Base-by-base conservation (phyloP, 2,797 vertebrate species). In the Eurystomus glaucurus region DNA sequence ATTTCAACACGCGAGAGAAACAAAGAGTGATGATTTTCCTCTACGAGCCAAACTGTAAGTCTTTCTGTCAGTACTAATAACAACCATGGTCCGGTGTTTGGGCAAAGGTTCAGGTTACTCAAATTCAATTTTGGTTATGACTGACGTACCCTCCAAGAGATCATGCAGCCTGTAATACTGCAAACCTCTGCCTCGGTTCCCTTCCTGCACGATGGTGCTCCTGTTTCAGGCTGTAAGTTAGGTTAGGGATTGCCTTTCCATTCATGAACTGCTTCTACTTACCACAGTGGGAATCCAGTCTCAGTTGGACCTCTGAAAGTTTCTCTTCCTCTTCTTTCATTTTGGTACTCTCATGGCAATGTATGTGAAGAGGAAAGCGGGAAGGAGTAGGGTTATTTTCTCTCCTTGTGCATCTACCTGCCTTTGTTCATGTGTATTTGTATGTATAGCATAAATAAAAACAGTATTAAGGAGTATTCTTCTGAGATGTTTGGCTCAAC, bases 201-300 rank as follows among this genome's bases (percentile, higher is more conserved):
- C n/a, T 58, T 92, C 10, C 33, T 92, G 61, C 10, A 25, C 0
- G 0, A 23, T 26, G 29, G 15, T 61, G 22, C 14, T 66, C 31
- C 33, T 51, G 25, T 8, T 81, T 82, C 62, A 54, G 35, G 13
- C 43, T 94, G 18, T 62, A 55, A 69, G 3, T 6, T 45, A 45
- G 4, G 18, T 9, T 48, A 74, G 14, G 17, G 15, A 41, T 45
- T 82, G 22, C 6, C 52, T 85, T 93, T 52, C 41, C 46, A 21
- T 60, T 72, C 66, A 58, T 26, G 14, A 51, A 13, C 37, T 79
- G 17, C 4, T 88, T 84, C 54, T 79, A 3, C 41, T 55, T 51
- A 20, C 20, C 23, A 15, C 2, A 6, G 23, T 60, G 25, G 16
- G 35, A 89, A 20, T 79, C 6, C 20, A 52, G 35, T 45, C n/a